These are phyloP conservation scores for Bombus sylvicola DNA, from an alignment of 1,140 invertebrate species.

Conservation along the genomic window DNA sequence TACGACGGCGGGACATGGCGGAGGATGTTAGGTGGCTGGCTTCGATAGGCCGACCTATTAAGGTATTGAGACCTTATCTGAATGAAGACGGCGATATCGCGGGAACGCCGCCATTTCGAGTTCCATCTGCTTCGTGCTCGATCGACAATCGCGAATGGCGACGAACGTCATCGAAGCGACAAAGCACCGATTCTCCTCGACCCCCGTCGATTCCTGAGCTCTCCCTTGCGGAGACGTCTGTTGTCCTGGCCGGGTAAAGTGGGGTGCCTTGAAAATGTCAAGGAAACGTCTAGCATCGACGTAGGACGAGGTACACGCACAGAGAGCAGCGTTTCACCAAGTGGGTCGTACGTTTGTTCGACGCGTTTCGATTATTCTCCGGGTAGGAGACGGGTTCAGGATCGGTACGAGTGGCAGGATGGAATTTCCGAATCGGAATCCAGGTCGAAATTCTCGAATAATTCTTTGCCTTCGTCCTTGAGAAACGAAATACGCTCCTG, in stretches of 20 bases:
- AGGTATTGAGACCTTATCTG: slow-evolving; percentile 76
- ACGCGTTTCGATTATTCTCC: neutral
- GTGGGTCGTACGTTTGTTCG: slow-evolving; percentile 3
- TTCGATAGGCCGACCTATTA: slow-evolving; percentile 68
- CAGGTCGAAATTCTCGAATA: neutral
- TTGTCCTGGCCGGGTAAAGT: neutral
- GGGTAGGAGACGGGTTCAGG: neutral
- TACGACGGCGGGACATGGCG: neutral
- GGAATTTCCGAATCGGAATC: neutral
- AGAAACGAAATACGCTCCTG: too few species aligned
- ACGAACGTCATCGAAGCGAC: slow-evolving; percentile 38
- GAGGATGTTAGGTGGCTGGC: slow-evolving; percentile 60
- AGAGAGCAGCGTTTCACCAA: neutral
- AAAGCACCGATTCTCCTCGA: slow-evolving; percentile 42
- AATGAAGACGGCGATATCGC: slow-evolving; percentile 74
- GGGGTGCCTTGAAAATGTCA: slow-evolving; percentile 18
- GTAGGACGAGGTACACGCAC: neutral
- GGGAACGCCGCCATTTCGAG: slow-evolving; percentile 63
- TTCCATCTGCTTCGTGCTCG: slow-evolving; percentile 28
- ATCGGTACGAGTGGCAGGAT: neutral
- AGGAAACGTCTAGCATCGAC: neutral
- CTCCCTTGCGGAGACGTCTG: neutral
- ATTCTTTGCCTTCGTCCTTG: neutral
- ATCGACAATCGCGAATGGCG: slow-evolving; percentile 39
- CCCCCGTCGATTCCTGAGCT: neutral